Evolutionary conservation across 2,888 invertebrate genomes (phyloP).

Genomic region (Phengaris alcon): DNA sequence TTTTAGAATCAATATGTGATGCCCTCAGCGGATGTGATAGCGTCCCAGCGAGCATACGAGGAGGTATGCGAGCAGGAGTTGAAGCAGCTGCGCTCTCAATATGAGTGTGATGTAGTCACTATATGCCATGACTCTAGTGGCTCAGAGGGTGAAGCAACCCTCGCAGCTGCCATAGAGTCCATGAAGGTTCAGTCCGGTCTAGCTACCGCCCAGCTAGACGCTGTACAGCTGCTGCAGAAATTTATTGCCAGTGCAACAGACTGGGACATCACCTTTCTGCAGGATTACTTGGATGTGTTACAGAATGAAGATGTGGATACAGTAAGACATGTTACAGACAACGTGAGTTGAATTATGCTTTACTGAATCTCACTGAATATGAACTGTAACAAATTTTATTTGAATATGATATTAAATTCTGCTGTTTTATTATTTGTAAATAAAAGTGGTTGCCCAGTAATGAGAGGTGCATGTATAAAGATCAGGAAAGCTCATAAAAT

Average conservation of each 20-base stretch:
- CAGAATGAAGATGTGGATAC: slow-evolving; percentile 23
- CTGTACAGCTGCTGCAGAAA: slow-evolving; percentile 27
- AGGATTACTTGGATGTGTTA: slow-evolving; percentile 33
- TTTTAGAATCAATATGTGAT: slow-evolving; percentile 34
- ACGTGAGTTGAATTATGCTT: background rate
- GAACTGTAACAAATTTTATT: too few relatives aligned
- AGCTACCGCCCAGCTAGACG: slow-evolving; percentile 19
- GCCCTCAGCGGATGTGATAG: slow-evolving; percentile 38
- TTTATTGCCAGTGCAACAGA: slow-evolving; percentile 28
- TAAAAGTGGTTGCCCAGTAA: background rate
- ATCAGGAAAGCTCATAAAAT: background rate
- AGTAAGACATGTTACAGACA: slow-evolving; percentile 29
- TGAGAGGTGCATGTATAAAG: background rate
- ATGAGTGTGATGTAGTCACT: slow-evolving; percentile 22
- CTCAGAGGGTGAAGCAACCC: slow-evolving; percentile 35
- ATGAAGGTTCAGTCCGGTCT: slow-evolving; percentile 27
- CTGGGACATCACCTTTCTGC: slow-evolving; percentile 31
- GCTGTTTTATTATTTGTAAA: too few relatives aligned
- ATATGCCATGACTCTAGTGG: slow-evolving; percentile 34
- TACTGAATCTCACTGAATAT: too few relatives aligned
- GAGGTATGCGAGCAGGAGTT: slow-evolving; percentile 36
- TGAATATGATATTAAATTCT: too few relatives aligned
- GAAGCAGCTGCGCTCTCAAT: slow-evolving; percentile 29
- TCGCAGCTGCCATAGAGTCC: slow-evolving; percentile 33
- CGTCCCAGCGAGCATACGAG: slow-evolving; percentile 37